Evolutionary conservation across 2,888 invertebrate genomes (phyloP), one percentile per base, ranked within the genome.

Genomic region (Coremacera marginata): DNA sequence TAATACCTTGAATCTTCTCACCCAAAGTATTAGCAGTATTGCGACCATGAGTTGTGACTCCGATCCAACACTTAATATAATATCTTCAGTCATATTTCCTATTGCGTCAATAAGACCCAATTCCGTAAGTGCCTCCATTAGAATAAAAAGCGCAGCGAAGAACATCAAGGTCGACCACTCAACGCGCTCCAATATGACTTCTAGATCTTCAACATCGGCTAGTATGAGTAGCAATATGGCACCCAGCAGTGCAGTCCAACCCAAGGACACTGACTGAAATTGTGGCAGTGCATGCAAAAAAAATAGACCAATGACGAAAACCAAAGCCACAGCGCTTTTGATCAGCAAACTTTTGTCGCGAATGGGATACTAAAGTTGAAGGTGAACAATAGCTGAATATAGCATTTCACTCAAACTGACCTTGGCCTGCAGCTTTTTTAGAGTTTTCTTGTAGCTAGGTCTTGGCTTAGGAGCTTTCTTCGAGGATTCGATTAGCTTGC

Each of bases 81-180:
- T 82, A 0, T 83, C 83, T 79, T 94, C 93, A 0, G 94, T 94
- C 80, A 92, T 89, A 1, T 92, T 90, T 0, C 96, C 95, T 78
- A 97, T 94, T 91, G 92, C 95, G 51, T 92, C 91, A 49, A 97
- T 94, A 3, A 97, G 90, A 0, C 96, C 95, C 22, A 97, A 88
- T 82, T 93, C 92, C 0, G 94, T 91, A 14, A 97, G 89, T 0
- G 94, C 94, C 94, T 96, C 95, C 95, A 96, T 96, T 2, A 97
- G 90, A 19, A 96, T 93, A 84, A 97, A 96, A 0, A 97, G 90
- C 0, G 95, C 94, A 0, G 95, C 95, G 83, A 97, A 96, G 90
- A 97, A 97, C 62, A 97, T 89, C 1, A 97, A 90, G 0, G 96
- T 96, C 2, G 95, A 94, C 97, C 97, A 97, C 87, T 97, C 97